Evolutionary conservation across 2,113 vertebrate genomes (phyloP).

Genomic region (Cyanistes caeruleus): DNA sequence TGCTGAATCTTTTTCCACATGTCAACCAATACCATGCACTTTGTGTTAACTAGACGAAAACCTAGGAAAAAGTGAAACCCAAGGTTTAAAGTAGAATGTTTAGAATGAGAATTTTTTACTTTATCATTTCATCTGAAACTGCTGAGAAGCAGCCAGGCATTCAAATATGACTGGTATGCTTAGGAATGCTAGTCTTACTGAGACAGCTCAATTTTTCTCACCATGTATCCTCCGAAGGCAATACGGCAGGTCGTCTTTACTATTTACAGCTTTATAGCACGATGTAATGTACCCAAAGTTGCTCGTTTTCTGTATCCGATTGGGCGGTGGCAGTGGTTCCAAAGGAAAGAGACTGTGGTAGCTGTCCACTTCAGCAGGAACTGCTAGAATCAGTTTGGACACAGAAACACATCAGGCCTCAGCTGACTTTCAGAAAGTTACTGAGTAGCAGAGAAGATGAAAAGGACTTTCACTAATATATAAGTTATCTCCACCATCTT

Average conservation of each 20-base stretch:
- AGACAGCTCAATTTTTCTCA: conserved; percentile 65
- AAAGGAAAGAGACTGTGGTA: conserved; percentile 98
- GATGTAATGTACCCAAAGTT: conserved; percentile 98
- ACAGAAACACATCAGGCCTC: conserved; percentile 21
- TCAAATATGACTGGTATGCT: background rate
- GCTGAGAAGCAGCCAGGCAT: background rate
- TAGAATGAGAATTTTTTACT: background rate
- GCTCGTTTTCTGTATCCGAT: conserved; percentile 97
- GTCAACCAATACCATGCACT: conserved; percentile 98
- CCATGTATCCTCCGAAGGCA: conserved; percentile 98
- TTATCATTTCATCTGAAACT: background rate
- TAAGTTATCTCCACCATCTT: background rate
- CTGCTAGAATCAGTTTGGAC: conserved; percentile 77
- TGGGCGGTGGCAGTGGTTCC: conserved; percentile 92
- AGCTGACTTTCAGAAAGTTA: background rate
- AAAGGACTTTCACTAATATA: background rate
- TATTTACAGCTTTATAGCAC: conserved; percentile 98
- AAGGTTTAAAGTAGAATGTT: background rate
- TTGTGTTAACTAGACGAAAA: conserved; percentile 97
- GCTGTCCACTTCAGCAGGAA: conserved; percentile 96
- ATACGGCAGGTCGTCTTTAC: conserved; percentile 97
- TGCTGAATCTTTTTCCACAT: conserved; percentile 99
- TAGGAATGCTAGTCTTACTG: background rate
- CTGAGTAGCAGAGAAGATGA: conserved; percentile 15
- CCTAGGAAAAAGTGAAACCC: conserved; percentile 67